Percentiles rank a stretch among this genome's conserved stretches.
These are phyloP conservation scores for Myiotriccus ornatus DNA, from an alignment of 2,797 vertebrate genomes.

Conservation along the genomic window DNA sequence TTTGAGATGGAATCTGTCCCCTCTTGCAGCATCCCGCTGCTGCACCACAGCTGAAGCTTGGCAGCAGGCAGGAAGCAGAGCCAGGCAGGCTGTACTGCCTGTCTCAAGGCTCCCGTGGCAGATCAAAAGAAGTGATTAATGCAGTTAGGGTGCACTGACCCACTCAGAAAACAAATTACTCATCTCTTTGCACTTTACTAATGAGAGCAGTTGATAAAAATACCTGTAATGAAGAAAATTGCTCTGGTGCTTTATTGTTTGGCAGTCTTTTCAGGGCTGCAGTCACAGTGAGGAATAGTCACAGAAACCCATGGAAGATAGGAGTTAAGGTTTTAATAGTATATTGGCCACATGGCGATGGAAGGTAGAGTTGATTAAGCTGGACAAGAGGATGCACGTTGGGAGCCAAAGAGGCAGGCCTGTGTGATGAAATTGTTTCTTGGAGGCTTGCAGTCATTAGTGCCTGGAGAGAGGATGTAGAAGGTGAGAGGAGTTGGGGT, in stretches of 20 bases:
- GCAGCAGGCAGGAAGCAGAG: not conserved
- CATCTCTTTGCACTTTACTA: slow-evolving; percentile 10
- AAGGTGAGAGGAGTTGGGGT: not conserved
- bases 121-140: slow-evolving; percentile 5
- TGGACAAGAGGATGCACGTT: not conserved
- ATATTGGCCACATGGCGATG: not conserved
- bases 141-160: slow-evolving; percentile 2
- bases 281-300: not conserved
- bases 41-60: not conserved
- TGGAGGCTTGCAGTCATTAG: not conserved
- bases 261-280: not conserved
- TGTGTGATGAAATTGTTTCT: not conserved
- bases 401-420: not conserved
- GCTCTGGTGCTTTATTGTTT: not conserved
- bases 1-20: not conserved
- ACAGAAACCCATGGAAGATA: not conserved
- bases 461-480: not conserved
- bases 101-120: not conserved
- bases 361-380: not conserved
- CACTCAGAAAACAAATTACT: not conserved
- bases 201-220: slow-evolving; percentile 19
- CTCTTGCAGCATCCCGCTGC: not conserved
- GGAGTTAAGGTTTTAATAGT: not conserved
- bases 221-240: not conserved
- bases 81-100: not conserved